These are phyloP conservation scores for Porites australiensis DNA, from an alignment of 64 coral and sea anemone species.

Conservation along the genomic window DNA sequence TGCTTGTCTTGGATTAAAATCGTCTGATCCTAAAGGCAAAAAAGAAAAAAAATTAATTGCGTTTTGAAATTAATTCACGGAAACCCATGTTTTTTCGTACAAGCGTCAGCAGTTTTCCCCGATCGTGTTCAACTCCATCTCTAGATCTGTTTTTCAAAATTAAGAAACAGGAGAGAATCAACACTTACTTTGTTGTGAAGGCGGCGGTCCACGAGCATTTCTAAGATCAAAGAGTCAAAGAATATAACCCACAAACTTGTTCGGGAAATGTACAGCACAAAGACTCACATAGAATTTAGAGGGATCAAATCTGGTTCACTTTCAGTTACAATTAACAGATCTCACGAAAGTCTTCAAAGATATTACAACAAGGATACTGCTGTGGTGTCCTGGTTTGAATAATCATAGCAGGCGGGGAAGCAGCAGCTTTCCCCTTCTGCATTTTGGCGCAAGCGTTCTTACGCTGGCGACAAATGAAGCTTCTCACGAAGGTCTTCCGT, in stretches of 20 bases:
- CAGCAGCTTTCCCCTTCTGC: conserved; percentile 93
- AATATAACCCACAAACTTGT: conserved; percentile 75
- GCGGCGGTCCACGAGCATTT: conserved; percentile 80
- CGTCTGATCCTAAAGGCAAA: conserved; percentile 53
- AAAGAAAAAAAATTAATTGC: background rate
- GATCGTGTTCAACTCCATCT: background rate
- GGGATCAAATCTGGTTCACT: conserved; percentile 14
- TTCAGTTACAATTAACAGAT: background rate
- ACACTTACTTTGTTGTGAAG: conserved; percentile 88
- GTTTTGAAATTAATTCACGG: conserved; percentile 3
- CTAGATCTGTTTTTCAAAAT: background rate
- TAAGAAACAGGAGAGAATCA: conserved; percentile 52
- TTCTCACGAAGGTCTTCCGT: conserved; percentile 97
- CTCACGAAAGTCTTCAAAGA: background rate
- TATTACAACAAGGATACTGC: conserved; percentile 76
- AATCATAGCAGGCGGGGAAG: conserved; percentile 42
- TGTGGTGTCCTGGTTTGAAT: conserved; percentile 37
- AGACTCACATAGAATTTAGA: background rate
- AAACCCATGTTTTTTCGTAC: conserved; percentile 27
- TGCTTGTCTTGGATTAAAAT: conserved; percentile 35
- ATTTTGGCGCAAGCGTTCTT: conserved; percentile 88
- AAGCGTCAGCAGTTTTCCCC: conserved; percentile 34
- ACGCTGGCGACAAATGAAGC: conserved; percentile 89
- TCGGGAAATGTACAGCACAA: conserved; percentile 69
- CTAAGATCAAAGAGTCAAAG: conserved; percentile 74